A percentile compares a stretch with the other conserved stretches of the same genome.
phyloP scores from a whole-genome alignment of 2,113 vertebrate species.

The Globicephala melas region DNA sequence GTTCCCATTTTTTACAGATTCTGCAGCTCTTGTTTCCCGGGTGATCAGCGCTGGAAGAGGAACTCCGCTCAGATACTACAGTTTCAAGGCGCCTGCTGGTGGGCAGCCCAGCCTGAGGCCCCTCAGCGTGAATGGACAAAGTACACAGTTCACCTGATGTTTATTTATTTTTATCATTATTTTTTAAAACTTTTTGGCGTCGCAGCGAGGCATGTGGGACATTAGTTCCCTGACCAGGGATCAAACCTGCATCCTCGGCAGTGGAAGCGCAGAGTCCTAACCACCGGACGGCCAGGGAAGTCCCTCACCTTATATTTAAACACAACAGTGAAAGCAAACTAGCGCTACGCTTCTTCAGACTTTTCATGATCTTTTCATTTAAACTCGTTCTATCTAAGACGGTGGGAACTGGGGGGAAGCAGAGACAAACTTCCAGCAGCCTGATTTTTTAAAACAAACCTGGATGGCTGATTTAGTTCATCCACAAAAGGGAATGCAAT shows the following conservation, averaged over 20 bases:
- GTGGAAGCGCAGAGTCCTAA: too few species aligned
- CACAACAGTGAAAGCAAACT: not conserved
- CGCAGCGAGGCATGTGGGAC: too few species aligned
- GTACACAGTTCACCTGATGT: not conserved
- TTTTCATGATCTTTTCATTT: not conserved
- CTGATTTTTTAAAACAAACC: not conserved
- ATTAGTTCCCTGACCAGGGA: too few species aligned
- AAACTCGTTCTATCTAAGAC: not conserved
- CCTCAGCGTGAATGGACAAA: fast-evolving
- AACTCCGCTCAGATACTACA: fast-evolving
- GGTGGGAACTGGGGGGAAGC: not conserved
- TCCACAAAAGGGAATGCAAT: not conserved
- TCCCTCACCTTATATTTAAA: not conserved
- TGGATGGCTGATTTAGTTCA: not conserved
- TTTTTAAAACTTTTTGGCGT: too few species aligned
- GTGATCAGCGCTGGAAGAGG: not conserved
- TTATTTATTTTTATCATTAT: too few species aligned
- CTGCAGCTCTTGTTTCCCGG: too few species aligned
- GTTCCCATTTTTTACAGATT: not conserved
- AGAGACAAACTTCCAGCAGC: not conserved
- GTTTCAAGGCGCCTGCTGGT: too few species aligned
- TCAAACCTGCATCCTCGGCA: too few species aligned
- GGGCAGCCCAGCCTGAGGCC: not conserved
- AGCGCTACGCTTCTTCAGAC: not conserved
- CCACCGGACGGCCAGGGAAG: too few species aligned